Evolutionary conservation across 2,888 invertebrate species (phyloP).

Genomic region (Pseudeuparius sepicola): DNA sequence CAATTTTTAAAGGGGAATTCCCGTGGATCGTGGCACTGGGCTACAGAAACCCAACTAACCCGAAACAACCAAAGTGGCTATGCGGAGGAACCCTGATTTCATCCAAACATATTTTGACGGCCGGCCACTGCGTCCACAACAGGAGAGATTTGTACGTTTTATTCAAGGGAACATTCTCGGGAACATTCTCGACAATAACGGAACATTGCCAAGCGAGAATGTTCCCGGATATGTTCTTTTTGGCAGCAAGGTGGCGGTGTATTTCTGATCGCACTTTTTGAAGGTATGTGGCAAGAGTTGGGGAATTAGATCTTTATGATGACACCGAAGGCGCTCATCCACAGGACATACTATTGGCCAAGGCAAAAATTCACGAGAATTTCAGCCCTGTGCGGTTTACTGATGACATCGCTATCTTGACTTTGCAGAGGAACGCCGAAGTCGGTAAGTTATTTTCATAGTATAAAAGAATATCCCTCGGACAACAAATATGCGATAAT

Average conservation of each 20-base stretch:
- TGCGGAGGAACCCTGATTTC: conserved; percentile 64
- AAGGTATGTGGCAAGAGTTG: conserved; percentile 61
- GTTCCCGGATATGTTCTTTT: no score
- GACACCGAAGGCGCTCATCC: conserved; percentile 53
- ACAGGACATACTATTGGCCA: conserved; percentile 51
- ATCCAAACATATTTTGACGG: conserved; percentile 62
- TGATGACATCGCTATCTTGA: conserved; percentile 72
- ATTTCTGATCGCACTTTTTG: no score
- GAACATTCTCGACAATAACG: no score
- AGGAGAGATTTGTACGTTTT: conserved; percentile 49
- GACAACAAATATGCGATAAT: neutral
- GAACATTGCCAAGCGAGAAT: no score
- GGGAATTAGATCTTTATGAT: conserved; percentile 62
- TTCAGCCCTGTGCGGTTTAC: conserved; percentile 53
- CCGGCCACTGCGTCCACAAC: conserved; percentile 62
- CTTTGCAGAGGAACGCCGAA: conserved; percentile 38
- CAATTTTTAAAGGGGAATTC: conserved; percentile 73
- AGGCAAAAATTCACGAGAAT: conserved; percentile 53
- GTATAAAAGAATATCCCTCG: conserved; percentile 5
- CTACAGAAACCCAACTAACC: conserved; percentile 43
- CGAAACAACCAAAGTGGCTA: conserved; percentile 38
- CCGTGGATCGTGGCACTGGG: conserved; percentile 74
- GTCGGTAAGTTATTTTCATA: conserved; percentile 34
- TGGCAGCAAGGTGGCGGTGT: no score
- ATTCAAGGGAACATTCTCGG: conserved; percentile 4